These are phyloP conservation scores for Bradypus variegatus DNA, from an alignment of 2,797 vertebrate species.

Conservation along the genomic window DNA sequence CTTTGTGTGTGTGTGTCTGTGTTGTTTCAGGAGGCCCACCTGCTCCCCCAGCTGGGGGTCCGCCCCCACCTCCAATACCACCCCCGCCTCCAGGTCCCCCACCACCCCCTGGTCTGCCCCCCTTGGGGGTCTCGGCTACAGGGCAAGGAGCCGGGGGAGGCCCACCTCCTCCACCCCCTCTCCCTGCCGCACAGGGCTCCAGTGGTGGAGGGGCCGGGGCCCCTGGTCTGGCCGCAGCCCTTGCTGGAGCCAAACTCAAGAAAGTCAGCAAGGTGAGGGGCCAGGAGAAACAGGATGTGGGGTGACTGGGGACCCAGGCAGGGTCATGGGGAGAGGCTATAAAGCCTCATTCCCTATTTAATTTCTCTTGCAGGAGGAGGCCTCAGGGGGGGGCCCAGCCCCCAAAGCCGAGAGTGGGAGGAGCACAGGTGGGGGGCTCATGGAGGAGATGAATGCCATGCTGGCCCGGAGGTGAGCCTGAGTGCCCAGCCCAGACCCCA, in stretches of 20 bases:
- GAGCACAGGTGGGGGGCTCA: slow-evolving; percentile 78
- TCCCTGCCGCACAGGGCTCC: slow-evolving; percentile 71
- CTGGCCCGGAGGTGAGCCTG: slow-evolving; percentile 80
- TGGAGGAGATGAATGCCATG: slow-evolving; percentile 91
- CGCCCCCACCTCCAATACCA: slow-evolving; percentile 69
- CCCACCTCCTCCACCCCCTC: slow-evolving; percentile 80
- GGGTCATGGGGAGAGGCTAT: slow-evolving; percentile 4
- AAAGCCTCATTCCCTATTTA: neutral
- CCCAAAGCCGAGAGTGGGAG: slow-evolving; percentile 73
- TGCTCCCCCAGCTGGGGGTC: slow-evolving; percentile 59
- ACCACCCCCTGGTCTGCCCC: slow-evolving; percentile 64
- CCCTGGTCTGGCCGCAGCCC: slow-evolving; percentile 76
- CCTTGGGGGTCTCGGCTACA: slow-evolving; percentile 59
- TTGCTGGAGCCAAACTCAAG: slow-evolving; percentile 83
- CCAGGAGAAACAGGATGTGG: accelerated
- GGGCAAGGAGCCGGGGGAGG: slow-evolving; percentile 59
- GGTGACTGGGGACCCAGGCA: neutral
- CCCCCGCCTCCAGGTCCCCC: slow-evolving; percentile 69
- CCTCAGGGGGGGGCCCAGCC: slow-evolving; percentile 46
- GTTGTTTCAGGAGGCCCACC: slow-evolving; percentile 47
- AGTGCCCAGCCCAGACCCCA: neutral
- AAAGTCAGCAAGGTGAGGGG: slow-evolving; percentile 79
- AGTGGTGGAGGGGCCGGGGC: slow-evolving; percentile 60
- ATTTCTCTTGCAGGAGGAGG: slow-evolving; percentile 73
- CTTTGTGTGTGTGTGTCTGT: neutral